Evolutionary conservation across 2,113 vertebrate species (phyloP), one percentile per base, ranked within the genome.

Genomic region (Pandion haliaetus): DNA sequence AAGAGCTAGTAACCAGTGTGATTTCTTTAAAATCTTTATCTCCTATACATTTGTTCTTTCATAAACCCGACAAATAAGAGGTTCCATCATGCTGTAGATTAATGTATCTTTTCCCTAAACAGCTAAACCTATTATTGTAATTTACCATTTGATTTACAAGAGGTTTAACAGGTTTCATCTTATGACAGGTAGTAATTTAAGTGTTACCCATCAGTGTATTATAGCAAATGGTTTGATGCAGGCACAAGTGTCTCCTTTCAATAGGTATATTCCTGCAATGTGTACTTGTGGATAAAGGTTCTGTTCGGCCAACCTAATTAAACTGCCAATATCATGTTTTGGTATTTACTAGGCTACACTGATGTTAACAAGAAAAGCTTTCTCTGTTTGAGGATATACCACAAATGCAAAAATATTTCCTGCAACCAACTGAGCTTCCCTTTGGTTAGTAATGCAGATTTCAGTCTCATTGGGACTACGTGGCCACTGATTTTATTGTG

Each of bases 171-270:
- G 36, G 29, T 80, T 90, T 80, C 67, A 58, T 90, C 66, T 40
- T 17, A 12, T 79, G 83, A 66, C 69, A 93, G 54, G 84, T 73
- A 86, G 78, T 32, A 90, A 93, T 95, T 95, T 86, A 72, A 94
- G 62, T 0, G 0, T 93, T 97, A 70, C 26, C 59, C 62, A 85
- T 49, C 17, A 12, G 10, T 8, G 15, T 58, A 38, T 72, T 85
- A 50, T 2, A 66, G 91, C 44, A 82, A 85, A 85, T 38, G 29
- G 54, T 66, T 87, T 80, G 58, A 86, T 66, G 42, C n/a, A 87
- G 63, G 45, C 82, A 62, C 8, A 4, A 78, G 32, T 31, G 57
- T 38, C 88, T 82, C 52, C 58, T 87, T 76, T 49, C 86, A 94
- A 15, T 8, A 57, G 52, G 11, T 72, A 14, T 23, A 32, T 28